These are phyloP conservation scores for Tonatia bakeri DNA, from an alignment of 2,113 vertebrate genomes.

Conservation along the genomic window DNA sequence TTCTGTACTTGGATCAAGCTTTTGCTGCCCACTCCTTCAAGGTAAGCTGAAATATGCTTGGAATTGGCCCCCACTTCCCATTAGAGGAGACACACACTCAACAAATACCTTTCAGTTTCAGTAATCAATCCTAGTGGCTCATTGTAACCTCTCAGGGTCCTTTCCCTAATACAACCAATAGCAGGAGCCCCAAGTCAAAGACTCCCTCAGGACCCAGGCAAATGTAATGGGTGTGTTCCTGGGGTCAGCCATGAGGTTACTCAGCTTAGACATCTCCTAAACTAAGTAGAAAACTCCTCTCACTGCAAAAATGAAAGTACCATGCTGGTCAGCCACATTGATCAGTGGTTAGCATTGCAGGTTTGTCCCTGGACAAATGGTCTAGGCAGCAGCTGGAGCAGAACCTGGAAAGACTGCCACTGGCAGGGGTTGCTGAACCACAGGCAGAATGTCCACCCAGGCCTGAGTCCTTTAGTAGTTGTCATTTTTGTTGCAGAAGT, in stretches of 20 bases:
- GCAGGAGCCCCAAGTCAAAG: neutral
- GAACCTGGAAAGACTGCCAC: neutral
- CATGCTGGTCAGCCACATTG: neutral
- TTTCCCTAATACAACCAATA: neutral
- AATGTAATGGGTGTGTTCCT: neutral
- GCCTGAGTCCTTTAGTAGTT: neutral
- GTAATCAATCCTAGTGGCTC: neutral
- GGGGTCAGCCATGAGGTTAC: neutral
- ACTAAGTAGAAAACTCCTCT: neutral
- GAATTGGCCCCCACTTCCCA: neutral
- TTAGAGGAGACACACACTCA: neutral
- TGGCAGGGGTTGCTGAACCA: neutral
- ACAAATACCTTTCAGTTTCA: neutral
- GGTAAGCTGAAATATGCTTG: neutral
- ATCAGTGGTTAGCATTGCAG: neutral
- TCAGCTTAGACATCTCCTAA: neutral
- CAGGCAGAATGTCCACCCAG: neutral
- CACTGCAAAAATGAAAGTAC: neutral
- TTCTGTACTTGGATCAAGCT: neutral
- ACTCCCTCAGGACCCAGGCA: neutral
- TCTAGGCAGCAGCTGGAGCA: neutral
- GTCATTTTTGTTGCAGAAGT: neutral
- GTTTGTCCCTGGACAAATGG: neutral
- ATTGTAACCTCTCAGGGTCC: neutral
- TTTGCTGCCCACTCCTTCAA: neutral